These are phyloP conservation scores for Saturnia japonica DNA, from an alignment of 2,888 invertebrate genomes.

Conservation along the genomic window DNA sequence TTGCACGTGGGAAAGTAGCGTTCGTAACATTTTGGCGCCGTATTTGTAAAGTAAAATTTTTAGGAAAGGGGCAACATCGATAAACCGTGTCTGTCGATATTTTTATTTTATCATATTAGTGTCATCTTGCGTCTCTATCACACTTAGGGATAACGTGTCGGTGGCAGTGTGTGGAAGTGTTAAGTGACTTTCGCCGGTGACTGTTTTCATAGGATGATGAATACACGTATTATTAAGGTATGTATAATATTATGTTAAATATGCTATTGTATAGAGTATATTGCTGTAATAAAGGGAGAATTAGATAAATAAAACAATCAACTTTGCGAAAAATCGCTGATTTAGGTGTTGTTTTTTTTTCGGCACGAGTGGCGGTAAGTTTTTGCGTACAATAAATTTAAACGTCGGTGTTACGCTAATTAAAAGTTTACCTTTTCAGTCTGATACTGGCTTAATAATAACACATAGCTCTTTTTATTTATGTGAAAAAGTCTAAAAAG, in stretches of 20 bases:
- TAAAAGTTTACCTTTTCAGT: too few species aligned
- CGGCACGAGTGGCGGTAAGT: too few species aligned
- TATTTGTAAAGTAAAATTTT: constrained; percentile 34
- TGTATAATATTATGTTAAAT: constrained; percentile 22
- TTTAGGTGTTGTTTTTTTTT: too few species aligned
- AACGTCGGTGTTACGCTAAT: too few species aligned
- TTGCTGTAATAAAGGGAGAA: too few species aligned
- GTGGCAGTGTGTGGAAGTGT: constrained; percentile 56
- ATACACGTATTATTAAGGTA: constrained; percentile 67
- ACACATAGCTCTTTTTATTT: too few species aligned
- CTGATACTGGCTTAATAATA: too few species aligned
- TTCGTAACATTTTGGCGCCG: constrained; percentile 58
- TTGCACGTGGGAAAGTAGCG: constrained; percentile 61
- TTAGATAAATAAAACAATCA: too few species aligned
- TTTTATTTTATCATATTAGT: constrained; percentile 32
- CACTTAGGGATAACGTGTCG: constrained; percentile 44
- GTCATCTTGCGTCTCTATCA: constrained; percentile 30
- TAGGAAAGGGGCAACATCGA: constrained; percentile 28
- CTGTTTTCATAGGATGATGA: constrained; percentile 57
- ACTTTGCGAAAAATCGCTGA: too few species aligned
- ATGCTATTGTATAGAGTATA: too few species aligned
- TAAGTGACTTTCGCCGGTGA: constrained; percentile 56
- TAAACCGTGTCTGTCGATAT: constrained; percentile 31
- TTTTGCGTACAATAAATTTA: too few species aligned
- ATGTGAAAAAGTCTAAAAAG: too few species aligned